Conservation (phyloP, 2,113 vertebrate species). For the Eidolon helvum region DNA sequence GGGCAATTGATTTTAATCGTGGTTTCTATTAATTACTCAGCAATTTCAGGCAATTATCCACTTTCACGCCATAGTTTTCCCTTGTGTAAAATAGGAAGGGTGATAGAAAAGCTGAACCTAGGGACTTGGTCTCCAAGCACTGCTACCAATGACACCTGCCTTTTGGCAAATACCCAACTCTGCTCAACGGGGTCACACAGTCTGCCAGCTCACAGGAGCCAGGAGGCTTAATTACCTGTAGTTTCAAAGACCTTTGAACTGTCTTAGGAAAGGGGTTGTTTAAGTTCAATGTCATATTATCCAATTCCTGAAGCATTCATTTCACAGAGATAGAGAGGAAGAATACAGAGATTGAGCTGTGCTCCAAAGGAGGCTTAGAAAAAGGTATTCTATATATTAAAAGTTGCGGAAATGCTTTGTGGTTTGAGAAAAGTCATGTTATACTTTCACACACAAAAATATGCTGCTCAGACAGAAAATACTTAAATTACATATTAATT, state of each 20-base stretch:
- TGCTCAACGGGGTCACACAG: background rate
- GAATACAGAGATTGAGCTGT: background rate
- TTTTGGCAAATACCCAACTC: constrained; percentile 42
- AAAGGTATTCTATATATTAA: background rate
- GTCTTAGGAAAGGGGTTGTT: background rate
- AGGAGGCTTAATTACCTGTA: constrained; percentile 46
- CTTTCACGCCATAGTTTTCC: background rate
- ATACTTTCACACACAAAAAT: background rate
- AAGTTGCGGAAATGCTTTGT: background rate
- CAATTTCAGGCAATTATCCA: background rate
- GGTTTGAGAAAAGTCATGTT: background rate
- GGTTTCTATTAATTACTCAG: constrained; percentile 48
- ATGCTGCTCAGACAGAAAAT: background rate
- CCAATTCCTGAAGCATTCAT: background rate
- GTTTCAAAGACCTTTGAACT: constrained; percentile 53
- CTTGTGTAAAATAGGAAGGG: background rate
- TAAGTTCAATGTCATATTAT: background rate
- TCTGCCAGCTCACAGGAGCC: constrained; percentile 16
- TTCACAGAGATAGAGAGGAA: background rate
- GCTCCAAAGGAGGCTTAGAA: background rate
- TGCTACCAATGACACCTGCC: background rate
- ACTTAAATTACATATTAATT: background rate
- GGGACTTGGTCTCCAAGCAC: background rate
- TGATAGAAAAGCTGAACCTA: constrained; percentile 5
- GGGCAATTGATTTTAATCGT: background rate